Conservation (phyloP, 1,140 invertebrate species). For the Drosophila nebulosa region DNA sequence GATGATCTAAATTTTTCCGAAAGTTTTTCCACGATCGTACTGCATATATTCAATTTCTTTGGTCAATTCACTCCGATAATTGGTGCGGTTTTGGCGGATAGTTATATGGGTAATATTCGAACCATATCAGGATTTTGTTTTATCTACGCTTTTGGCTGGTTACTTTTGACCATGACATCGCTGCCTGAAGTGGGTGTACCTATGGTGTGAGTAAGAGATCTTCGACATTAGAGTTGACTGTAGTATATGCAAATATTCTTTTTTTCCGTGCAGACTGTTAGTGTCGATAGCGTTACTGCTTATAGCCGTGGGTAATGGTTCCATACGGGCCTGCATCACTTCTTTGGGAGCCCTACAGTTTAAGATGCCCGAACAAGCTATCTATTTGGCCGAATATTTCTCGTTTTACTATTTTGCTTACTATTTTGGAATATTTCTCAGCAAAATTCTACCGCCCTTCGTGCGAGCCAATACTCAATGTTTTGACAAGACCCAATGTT, state of each 20-base stretch:
- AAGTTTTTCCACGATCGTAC: conserved; percentile 86
- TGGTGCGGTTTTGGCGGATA: conserved; percentile 90
- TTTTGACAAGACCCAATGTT: conserved; percentile 68
- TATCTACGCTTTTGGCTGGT: conserved; percentile 87
- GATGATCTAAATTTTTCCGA: conserved; percentile 82
- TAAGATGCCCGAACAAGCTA: conserved; percentile 71
- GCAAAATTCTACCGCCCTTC: conserved; percentile 76
- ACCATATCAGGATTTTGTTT: conserved; percentile 87
- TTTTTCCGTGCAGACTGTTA: conserved; percentile 61
- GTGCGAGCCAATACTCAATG: conserved; percentile 68
- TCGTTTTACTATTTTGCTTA: conserved; percentile 79
- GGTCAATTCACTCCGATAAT: conserved; percentile 90
- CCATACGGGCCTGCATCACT: conserved; percentile 94
- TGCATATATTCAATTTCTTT: conserved; percentile 89
- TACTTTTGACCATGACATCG: conserved; percentile 75
- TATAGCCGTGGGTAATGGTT: conserved; percentile 88
- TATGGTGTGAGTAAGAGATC: conserved; percentile 66
- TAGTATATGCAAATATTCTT: too few relatives aligned
- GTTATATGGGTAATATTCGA: conserved; percentile 85
- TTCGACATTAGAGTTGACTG: too few relatives aligned
- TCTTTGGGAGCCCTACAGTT: conserved; percentile 91
- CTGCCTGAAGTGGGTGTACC: conserved; percentile 52
- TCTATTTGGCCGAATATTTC: conserved; percentile 70
- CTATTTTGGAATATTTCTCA: conserved; percentile 76
- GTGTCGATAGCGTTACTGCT: conserved; percentile 83